Conservation (phyloP, 2,888 invertebrate genomes). For the Xanthorhoe spadicearia region DNA sequence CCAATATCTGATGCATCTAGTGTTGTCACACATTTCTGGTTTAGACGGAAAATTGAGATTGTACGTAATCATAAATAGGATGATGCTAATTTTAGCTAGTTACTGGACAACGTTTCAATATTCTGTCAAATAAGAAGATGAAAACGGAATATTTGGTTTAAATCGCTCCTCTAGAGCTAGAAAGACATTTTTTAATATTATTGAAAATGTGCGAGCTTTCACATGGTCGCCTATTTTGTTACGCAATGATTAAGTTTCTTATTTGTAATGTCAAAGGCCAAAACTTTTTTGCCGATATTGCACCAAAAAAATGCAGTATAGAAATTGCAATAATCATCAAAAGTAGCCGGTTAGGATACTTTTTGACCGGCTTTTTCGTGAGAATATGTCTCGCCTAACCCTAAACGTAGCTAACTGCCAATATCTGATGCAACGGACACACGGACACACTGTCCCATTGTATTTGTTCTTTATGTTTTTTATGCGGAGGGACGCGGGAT, state of each 20-base stretch:
- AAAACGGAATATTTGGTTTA: too few species aligned
- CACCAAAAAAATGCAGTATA: too few species aligned
- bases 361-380: constrained; percentile 14
- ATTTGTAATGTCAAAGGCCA: too few species aligned
- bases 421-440: constrained; percentile 76
- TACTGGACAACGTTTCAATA: too few species aligned
- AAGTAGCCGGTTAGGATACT: background rate
- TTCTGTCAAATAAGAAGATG: too few species aligned
- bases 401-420: constrained; percentile 70
- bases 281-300: too few species aligned
- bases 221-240: too few species aligned
- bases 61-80: background rate
- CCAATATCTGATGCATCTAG: constrained; percentile 76
- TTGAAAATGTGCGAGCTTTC: too few species aligned
- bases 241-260: too few species aligned
- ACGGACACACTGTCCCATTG: constrained; percentile 73
- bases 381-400: constrained; percentile 8
- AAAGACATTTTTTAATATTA: too few species aligned
- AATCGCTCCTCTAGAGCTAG: too few species aligned
- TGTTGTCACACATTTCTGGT: constrained; percentile 4
- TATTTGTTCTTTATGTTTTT: constrained; percentile 83
- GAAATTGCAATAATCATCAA: too few species aligned
- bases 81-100: background rate
- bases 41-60: background rate
- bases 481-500: constrained; percentile 80